Conservation (phyloP, 2,888 invertebrate species). For the Acleris cristana region DNA sequence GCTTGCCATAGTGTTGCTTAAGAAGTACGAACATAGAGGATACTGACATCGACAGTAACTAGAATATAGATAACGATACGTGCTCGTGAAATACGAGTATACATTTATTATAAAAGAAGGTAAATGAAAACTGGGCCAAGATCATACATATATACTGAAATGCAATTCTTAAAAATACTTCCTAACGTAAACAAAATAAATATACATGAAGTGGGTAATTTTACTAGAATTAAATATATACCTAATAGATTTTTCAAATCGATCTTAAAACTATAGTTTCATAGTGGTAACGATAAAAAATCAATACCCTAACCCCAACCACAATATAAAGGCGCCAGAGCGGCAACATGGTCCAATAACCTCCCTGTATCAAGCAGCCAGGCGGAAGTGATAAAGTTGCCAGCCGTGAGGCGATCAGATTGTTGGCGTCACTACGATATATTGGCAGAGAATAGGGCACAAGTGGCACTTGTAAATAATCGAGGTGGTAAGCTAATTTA, state of each 20-base stretch:
- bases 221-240: too few species aligned
- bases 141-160: too few species aligned
- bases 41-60: slow-evolving; percentile 25
- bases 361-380: slow-evolving; percentile 40
- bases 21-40: slow-evolving; percentile 25
- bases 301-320: not conserved
- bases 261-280: too few species aligned
- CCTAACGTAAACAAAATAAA: too few species aligned
- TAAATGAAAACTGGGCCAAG: too few species aligned
- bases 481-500: slow-evolving; percentile 35
- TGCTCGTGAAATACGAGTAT: not conserved
- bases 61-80: slow-evolving; percentile 13
- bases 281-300: not conserved
- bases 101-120: too few species aligned
- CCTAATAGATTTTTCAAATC: too few species aligned
- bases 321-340: slow-evolving; percentile 15
- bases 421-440: slow-evolving; percentile 55
- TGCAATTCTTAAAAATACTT: too few species aligned
- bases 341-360: slow-evolving; percentile 22
- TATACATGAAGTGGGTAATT: too few species aligned
- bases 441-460: slow-evolving; percentile 64
- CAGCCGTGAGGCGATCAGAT: slow-evolving; percentile 74
- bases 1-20: slow-evolving; percentile 18
- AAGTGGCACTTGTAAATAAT: slow-evolving; percentile 57
- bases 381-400: slow-evolving; percentile 72